Percentiles rank a stretch among this genome's conserved stretches.
Conservation (phyloP, 1,140 invertebrate species). For the Penaeus indicus region DNA sequence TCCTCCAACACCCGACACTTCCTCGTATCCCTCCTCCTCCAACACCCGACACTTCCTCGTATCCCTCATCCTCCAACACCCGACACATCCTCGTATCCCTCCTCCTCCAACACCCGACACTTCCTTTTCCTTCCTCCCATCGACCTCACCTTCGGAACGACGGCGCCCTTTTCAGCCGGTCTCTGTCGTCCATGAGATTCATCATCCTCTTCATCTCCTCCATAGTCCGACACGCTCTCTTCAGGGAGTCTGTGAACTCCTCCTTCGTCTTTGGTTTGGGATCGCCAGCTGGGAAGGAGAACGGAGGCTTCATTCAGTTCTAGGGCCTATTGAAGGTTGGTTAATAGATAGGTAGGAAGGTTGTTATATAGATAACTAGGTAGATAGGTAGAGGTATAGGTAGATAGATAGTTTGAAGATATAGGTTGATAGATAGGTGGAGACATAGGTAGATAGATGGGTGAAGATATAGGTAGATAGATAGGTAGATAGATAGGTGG, state of each 20-base stretch:
- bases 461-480: background rate
- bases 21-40: no score
- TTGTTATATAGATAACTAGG: background rate
- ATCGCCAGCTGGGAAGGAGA: conserved; percentile 55
- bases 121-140: no score
- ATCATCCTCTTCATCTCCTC: conserved; percentile 66
- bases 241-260: conserved; percentile 67
- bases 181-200: conserved; percentile 65
- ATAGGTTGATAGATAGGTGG: background rate
- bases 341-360: background rate
- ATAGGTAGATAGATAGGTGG: background rate
- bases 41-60: no score
- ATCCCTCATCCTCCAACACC: no score
- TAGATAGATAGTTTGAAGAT: background rate
- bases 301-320: background rate
- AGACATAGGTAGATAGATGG: background rate
- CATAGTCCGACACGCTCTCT: conserved; percentile 62
- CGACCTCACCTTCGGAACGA: conserved; percentile 68
- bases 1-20: no score
- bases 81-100: no score
- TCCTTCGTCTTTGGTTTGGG: conserved; percentile 66
- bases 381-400: background rate
- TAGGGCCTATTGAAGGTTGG: background rate
- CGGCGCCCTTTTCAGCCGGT: conserved; percentile 67
- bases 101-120: no score